Conservation (phyloP, 2,113 vertebrate species). For the Passer domesticus region DNA sequence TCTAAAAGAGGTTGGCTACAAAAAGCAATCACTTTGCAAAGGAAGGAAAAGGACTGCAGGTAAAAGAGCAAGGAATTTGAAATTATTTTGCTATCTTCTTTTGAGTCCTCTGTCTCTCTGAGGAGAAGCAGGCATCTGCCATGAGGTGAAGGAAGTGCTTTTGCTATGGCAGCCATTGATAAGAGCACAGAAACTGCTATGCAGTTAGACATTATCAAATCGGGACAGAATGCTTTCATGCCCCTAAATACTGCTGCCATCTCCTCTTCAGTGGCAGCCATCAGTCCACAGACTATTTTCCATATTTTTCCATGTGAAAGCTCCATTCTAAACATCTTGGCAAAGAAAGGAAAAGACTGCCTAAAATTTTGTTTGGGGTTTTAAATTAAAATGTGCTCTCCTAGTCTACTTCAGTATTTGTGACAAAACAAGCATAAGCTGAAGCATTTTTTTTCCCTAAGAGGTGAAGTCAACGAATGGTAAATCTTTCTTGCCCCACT, state of each 20-base stretch:
- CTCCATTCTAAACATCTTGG: background rate
- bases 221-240: background rate
- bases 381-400: background rate
- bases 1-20: background rate
- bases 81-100: background rate
- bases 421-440: background rate
- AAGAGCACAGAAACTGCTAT: background rate
- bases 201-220: background rate
- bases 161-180: background rate
- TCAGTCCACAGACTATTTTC: background rate
- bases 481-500: background rate
- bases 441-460: background rate
- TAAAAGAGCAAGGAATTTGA: background rate
- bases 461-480: background rate
- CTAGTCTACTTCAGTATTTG: background rate
- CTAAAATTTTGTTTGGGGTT: background rate
- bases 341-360: background rate
- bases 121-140: background rate
- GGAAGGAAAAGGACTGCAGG: background rate
- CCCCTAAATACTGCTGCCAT: background rate
- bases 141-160: background rate
- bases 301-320: background rate
- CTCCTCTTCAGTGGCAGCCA: background rate
- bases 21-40: background rate
- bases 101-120: background rate